Base-by-base conservation (phyloP, 2,797 vertebrate genomes). In the Eutrigla gurnardus region DNA sequence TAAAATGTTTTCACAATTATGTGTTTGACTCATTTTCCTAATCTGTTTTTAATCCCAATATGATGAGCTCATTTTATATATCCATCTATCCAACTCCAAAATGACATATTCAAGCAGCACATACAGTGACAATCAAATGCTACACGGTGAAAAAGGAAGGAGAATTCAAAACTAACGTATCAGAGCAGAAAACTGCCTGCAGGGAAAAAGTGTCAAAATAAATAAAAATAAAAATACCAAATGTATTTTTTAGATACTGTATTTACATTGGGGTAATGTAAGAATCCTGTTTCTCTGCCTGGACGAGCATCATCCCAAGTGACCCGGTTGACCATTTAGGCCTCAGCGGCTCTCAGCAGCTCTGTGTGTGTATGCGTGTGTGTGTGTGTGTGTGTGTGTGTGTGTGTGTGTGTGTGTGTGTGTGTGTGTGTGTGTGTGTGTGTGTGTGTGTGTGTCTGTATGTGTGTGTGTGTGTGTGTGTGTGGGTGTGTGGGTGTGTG, bases 301-400 rank as follows among this genome's bases (percentile, higher is more conserved):
- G 55, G 33, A 45, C 61, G 64, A 61, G 61, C 74, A 46, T 63
- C 53, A 67, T 55, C 70, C 59, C 52, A 5, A 77, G 47, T 73
- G 50, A 76, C 67, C 69, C 46, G 18, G 76, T 58, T 64, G 61
- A 73, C 75, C 15, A 15, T 79, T 71, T 35, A 52, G 74, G 61
- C 71, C 47, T 73, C 69, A 65, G 65, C 15, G 17, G 46, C 60
- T 77, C 58, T 60, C 64, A 1, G 62, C 58, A 33, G 70, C 64
- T 79, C 73, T 17, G 25, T 25, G 25, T 25, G 25, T 25, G 25
- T 25, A 2, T 25, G 25, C 2, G 25, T 25, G 25, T 25, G 25
- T 25, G 25, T 25, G 25, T n/a, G 7, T 18, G 37, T 13, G 7
- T 11, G 5, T 9, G 6, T 5, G 10, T 5, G 59, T 13, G 46